Evolutionary conservation across 2,113 vertebrate species (phyloP), one percentile per base, ranked within the genome.

Genomic region (Seriola aureovittata): DNA sequence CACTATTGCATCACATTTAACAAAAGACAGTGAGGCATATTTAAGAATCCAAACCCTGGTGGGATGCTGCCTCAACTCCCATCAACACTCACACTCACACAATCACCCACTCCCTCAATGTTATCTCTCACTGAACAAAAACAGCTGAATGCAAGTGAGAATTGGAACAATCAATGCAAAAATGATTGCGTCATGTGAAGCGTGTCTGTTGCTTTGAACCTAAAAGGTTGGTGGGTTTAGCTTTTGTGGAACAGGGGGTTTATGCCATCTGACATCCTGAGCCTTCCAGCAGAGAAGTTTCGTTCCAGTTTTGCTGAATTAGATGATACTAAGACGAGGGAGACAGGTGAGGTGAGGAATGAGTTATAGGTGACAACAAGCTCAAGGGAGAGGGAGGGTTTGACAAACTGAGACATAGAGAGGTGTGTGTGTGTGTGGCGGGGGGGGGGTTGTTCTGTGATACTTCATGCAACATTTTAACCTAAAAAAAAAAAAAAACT

Each of bases 1-100:
- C 91, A 94, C 79, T 91, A 81, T 94, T 94, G 90, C 93, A 92
- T 93, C 94, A 94, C 82, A 80, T 83, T 74, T 74, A 87, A 91
- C 82, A 91, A 91, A 93, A 92, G 90, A 91, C 71, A 91, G 78
- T 75, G 71, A 91, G 81, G 87, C 87, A 89, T 87, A 91, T 90
- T 91, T 90, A 88, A 90, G 86, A 85, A 87, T 84, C 74, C 65
- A 67, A 91, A 90, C 81, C 91, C 93, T 91, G 59, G 67, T 85
- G 91, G 90, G 89, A 89, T 48, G 79, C 85, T 84, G 74, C 88
- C 69, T 88, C 71, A 82, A 77, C 84, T 86, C 80, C 83, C 82
- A 76, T 69, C 57, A 86, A 54, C 78, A 69, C 40, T 71, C 76
- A 62, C 78, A 68, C 80, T 69, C 79, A 70, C 68, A 81, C 66